Evolutionary conservation across 2,888 invertebrate species (phyloP), one percentile per base, ranked within the genome.

Genomic region (Xestobium rufovillosum): DNA sequence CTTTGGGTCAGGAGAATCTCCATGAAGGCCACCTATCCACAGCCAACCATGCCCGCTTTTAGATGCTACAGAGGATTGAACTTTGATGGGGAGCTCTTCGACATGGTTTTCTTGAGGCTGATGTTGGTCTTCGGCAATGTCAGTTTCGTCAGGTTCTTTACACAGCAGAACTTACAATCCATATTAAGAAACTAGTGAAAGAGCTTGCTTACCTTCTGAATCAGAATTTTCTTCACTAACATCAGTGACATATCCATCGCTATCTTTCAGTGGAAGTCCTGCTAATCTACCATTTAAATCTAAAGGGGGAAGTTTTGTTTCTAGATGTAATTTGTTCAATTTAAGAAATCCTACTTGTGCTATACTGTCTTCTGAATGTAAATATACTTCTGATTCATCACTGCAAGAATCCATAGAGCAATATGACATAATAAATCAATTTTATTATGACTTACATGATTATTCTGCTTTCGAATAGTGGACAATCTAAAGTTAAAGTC

Each of bases 401-500:
- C 89, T 89, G 69, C 47, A 68, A 68, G 45, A 51, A 48, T 43
- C 40, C 35, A 34, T 43, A 37, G 35, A 26, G 43, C 23, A 26
- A 13, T 8, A n/a, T 19, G 23, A 6, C 6, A 6, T n/a, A 6
- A 8, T 19, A 19, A 19, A 8, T n/a, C 6, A 19, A 6, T n/a
- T 19, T 19, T 19, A 6, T 8, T 8, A 32, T 25, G 56, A 80
- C 88, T 83, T 71, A 92, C 91, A 95, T 76, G 50, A 86, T 76
- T 66, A 96, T 82, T 60, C 79, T 78, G 66, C 89, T 89, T 61
- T 78, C 83, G 69, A 95, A 97, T 43, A 98, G 72, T 3, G 97
- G 96, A 67, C 97, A 97, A 71, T 98, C 95, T 43, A 96, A 70
- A 4, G 95, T 95, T 63, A 98, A 88, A 16, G 96, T 92, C 70